phyloP scores from a whole-genome alignment of 2,113 vertebrate species.

The Cichladusa arquata region DNA sequence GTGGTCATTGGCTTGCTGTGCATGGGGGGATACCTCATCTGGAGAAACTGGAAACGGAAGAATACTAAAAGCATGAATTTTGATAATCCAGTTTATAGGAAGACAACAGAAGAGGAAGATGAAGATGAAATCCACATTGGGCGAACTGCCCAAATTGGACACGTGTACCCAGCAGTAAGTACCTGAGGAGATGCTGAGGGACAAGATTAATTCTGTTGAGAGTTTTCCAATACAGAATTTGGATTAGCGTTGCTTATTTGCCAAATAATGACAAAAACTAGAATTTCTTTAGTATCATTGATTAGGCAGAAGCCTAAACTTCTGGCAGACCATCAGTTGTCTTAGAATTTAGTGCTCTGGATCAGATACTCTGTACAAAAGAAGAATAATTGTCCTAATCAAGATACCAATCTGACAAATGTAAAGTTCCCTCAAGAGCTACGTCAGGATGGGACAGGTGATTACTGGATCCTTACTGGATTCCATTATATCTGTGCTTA shows the following conservation, averaged over 20 bases:
- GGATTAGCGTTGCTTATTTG: background rate
- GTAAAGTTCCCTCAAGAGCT: background rate
- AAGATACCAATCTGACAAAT: background rate
- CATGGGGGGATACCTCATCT: constrained; percentile 92
- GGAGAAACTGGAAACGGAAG: constrained; percentile 98
- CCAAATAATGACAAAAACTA: background rate
- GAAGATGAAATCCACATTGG: constrained; percentile 96
- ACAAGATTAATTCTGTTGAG: background rate
- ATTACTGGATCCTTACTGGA: background rate
- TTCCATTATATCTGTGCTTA: background rate
- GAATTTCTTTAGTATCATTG: background rate
- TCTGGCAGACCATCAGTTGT: background rate
- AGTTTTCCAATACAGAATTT: background rate
- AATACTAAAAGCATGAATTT: constrained; percentile 99
- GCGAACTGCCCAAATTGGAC: constrained; percentile 89
- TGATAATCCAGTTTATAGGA: constrained; percentile 97
- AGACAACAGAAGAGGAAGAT: constrained; percentile 94
- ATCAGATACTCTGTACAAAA: background rate
- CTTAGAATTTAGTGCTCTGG: background rate
- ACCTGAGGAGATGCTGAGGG: background rate
- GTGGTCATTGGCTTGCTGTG: constrained; percentile 90
- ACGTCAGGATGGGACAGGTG: background rate
- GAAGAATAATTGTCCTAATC: background rate
- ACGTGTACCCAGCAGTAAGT: constrained; percentile 98
- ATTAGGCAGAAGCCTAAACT: background rate